Percentiles rank a stretch among this genome's conserved stretches.
Conservation (phyloP, 1,140 invertebrate genomes). For the Caenorhabditis inopinata region DNA sequence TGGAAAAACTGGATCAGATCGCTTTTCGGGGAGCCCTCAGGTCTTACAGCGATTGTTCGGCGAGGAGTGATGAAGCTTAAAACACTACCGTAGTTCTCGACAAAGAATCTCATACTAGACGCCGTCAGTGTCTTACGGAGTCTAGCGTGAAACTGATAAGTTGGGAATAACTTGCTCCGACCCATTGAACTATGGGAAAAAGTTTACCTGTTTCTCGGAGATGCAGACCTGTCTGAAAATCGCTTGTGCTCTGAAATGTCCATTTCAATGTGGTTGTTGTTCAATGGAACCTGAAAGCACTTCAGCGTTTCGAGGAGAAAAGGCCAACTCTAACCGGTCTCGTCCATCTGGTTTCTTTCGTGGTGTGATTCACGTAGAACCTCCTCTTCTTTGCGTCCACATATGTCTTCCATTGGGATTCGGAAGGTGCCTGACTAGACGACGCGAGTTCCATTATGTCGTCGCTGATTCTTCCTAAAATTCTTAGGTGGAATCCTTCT, state of each 20-base stretch:
- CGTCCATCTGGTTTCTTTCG: conserved; percentile 15
- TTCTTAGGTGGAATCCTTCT: too few species aligned
- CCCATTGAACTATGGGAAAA: too few species aligned
- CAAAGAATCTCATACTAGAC: too few species aligned
- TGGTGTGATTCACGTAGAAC: conserved; percentile 3
- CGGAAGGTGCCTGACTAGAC: background rate
- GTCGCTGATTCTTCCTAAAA: too few species aligned
- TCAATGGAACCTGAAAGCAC: background rate
- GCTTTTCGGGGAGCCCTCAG: background rate
- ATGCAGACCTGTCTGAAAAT: background rate
- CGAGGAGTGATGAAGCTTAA: conserved; percentile 9
- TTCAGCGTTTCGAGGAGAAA: background rate
- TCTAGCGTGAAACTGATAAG: too few species aligned
- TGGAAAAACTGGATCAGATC: conserved; percentile 21
- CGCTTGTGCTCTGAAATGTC: background rate
- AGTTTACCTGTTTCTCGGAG: background rate
- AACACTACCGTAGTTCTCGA: background rate
- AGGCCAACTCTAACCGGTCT: background rate
- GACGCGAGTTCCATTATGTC: conserved; percentile 11
- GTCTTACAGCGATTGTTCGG: background rate
- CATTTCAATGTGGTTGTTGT: background rate
- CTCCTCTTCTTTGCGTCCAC: background rate
- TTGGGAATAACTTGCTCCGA: too few species aligned
- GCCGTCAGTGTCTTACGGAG: too few species aligned
- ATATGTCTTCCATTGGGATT: conserved; percentile 18